Base-by-base conservation (phyloP, 2,888 invertebrate genomes). In the Acholoe squamosa region DNA sequence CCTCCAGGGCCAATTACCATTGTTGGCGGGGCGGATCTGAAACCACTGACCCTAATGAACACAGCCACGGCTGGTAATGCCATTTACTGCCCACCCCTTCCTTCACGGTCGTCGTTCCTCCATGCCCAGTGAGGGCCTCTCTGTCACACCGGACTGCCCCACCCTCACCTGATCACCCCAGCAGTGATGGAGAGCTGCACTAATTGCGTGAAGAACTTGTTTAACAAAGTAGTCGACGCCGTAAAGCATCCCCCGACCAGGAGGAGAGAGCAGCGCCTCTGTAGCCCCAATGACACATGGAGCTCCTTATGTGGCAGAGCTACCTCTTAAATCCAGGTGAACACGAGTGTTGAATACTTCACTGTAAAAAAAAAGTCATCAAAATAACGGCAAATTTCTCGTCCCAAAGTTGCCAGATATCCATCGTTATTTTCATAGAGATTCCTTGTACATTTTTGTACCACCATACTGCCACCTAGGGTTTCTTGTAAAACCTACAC, bases 141-240 rank as follows among this genome's bases (percentile, higher is more conserved):
- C 28, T n/a, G 76, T 76, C n/a, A 31, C 76, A 16, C 76, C 31
- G 76, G 25, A 3, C 76, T 16, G 28, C 76, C 76, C 76, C 76
- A 1, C 76, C 0, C 76, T 31, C 31, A 25, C 76, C 76, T 31
- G 28, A 76, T 31, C 76, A 76, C 76, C 61, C 25, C 28, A 31
- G 28, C 76, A 14, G 80, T 80, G 80, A 80, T 80, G 80, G 80
- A 80, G 80, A 19, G 80, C 25, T n/a, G 34, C 43, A 34, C 80
- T 80, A 80, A 80, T 80, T 80, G 80, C 80, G 80, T 80, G 80
- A 80, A 43, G 80, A 80, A 80, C 80, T 80, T 80, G 34, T 43
- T 80, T 80, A 80, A 80, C 80, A 80, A 80, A 80, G 80, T 80
- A 80, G 80, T 14, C 25, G 0, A 34, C 34, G 43, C 43, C 34